Evolutionary conservation across 2,797 vertebrate species (phyloP).

Genomic region (Scyliorhinus canicula): DNA sequence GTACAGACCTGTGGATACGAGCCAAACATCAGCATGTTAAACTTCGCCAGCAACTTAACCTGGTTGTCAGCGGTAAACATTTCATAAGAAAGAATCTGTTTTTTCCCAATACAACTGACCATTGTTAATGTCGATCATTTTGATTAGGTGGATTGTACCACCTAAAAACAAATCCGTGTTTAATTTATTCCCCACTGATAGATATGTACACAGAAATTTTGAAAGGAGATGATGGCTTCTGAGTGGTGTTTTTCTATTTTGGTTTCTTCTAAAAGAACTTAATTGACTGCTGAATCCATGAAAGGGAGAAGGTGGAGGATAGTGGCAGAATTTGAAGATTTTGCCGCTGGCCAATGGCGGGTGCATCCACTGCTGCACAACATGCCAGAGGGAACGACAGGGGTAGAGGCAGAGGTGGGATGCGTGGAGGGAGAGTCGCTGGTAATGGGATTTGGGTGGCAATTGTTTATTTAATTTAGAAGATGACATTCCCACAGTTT

Average conservation of each 20-base stretch:
- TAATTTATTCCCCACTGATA: not conserved
- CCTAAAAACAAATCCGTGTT: not conserved
- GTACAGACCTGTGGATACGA: too few relatives aligned
- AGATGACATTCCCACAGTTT: too few relatives aligned
- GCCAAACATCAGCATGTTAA: not conserved
- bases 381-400: too few relatives aligned
- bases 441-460: not conserved
- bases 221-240: not conserved
- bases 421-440: not conserved
- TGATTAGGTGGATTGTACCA: not conserved
- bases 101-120: not conserved
- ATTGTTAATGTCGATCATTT: not conserved
- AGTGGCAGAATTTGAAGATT: too few relatives aligned
- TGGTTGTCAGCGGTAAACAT: not conserved
- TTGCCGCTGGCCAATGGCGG: too few relatives aligned
- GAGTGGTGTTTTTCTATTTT: not conserved
- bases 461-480: not conserved
- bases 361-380: too few relatives aligned
- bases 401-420: too few relatives aligned
- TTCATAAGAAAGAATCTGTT: not conserved
- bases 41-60: not conserved
- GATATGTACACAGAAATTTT: too few relatives aligned
- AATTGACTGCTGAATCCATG: not conserved
- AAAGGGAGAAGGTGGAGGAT: too few relatives aligned
- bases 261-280: not conserved